These are phyloP conservation scores for Dicentrarchus labrax DNA, from an alignment of 2,113 vertebrate genomes.

Conservation along the genomic window DNA sequence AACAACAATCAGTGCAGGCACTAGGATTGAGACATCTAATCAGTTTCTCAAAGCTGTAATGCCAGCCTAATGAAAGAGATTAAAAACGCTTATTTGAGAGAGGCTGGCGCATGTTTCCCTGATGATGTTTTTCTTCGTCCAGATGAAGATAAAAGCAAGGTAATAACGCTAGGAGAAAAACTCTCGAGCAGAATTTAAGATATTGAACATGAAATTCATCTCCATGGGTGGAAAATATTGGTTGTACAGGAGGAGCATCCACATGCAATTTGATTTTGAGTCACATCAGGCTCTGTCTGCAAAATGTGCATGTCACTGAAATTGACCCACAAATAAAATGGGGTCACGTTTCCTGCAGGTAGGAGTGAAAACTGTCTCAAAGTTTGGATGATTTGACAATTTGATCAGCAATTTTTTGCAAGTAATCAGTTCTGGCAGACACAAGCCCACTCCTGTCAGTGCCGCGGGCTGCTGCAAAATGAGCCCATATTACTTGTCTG, in stretches of 20 bases:
- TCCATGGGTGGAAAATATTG: slow-evolving; percentile 16
- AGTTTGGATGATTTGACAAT: slow-evolving; percentile 67
- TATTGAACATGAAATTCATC: slow-evolving; percentile 35
- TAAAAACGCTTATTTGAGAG: slow-evolving; percentile 68
- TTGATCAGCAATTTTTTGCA: slow-evolving; percentile 68
- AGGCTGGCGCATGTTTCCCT: slow-evolving; percentile 30
- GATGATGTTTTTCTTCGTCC: slow-evolving; percentile 46
- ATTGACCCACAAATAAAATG: slow-evolving; percentile 36
- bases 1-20: slow-evolving; percentile 72
- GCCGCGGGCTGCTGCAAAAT: slow-evolving; percentile 58
- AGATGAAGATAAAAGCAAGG: slow-evolving; percentile 55
- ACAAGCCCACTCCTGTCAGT: slow-evolving; percentile 57
- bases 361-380: slow-evolving; percentile 49
- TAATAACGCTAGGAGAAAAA: slow-evolving; percentile 31
- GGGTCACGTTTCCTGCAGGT: slow-evolving; percentile 47
- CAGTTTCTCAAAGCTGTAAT: slow-evolving; percentile 68
- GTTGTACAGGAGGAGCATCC: not conserved
- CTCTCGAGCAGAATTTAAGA: slow-evolving; percentile 33
- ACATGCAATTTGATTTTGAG: slow-evolving; percentile 29
- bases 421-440: slow-evolving; percentile 73
- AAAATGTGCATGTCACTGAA: slow-evolving; percentile 24
- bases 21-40: slow-evolving; percentile 72
- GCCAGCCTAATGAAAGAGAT: slow-evolving; percentile 77
- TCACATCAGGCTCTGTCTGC: slow-evolving; percentile 15
- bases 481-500: slow-evolving; percentile 67